Evolutionary conservation across 2,797 vertebrate genomes (phyloP).

Genomic region (Phaenicophaeus curvirostris): DNA sequence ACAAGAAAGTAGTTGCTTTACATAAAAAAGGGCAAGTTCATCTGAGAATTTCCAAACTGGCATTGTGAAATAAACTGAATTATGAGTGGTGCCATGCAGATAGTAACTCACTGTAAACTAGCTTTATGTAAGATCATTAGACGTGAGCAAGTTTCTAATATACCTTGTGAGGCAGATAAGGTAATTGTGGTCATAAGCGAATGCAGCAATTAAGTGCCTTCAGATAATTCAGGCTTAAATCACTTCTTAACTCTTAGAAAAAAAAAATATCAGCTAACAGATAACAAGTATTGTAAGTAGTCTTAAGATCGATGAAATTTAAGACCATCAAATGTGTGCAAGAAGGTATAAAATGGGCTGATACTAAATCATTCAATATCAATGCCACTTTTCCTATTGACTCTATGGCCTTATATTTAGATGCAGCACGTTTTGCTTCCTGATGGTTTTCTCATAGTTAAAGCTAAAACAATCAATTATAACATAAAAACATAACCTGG

Average conservation of each 20-base stretch:
- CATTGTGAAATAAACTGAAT: background rate
- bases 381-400: background rate
- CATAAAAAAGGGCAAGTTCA: background rate
- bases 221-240: background rate
- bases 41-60: background rate
- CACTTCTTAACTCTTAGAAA: background rate
- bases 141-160: conserved; percentile 1
- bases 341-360: background rate
- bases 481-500: background rate
- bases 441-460: background rate
- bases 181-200: background rate
- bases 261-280: background rate
- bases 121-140: background rate
- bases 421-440: background rate
- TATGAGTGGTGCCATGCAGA: background rate
- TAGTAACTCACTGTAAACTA: background rate
- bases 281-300: background rate
- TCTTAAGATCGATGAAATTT: background rate
- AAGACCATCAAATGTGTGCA: background rate
- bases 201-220: background rate
- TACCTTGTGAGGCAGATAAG: background rate
- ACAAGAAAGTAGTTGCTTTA: background rate
- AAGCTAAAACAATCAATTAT: background rate
- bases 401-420: background rate
- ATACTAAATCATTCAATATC: background rate